Base-by-base conservation (phyloP, 2,113 vertebrate species). In the Cavia porcellus region DNA sequence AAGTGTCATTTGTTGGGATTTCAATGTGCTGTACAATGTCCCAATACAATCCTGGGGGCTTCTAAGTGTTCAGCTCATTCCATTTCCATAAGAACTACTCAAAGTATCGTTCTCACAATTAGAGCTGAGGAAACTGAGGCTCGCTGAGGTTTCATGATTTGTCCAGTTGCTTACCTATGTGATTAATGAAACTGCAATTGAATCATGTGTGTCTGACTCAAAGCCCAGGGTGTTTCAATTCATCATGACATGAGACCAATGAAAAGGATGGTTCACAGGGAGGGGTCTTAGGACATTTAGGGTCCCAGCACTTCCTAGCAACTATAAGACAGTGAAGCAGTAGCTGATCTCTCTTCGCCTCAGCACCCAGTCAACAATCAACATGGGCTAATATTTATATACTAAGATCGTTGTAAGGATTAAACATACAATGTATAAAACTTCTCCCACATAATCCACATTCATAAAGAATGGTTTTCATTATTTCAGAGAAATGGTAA, bases 1-100 rank as follows among this genome's bases (percentile, higher is more conserved):
- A 94, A 86, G 75, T 30, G 64, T 86, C 92, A 42, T 86, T 80
- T 84, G 80, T 86, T 81, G 91, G 91, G 57, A 89, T 92, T 74
- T 72, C 38, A 55, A 61, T 75, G 45, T 52, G 61, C 42, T 68
- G 5, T 82, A 68, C 14, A 80, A 52, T 30, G 42, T 42, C 45
- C 72, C 85, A 35, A 11, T 30, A 38, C 77, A 74, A 1, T 2
- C 14, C 68, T 57, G 7, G 47, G 14, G 24, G 74, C 22, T 30
- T 42, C 62, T 24, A 97, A 94, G 77, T 28, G 62, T 70, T 96
- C 68, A 47, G 47, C 59, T 74, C 62, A 64, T 84, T 86, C 74
- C 42, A 61, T 74, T 55, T 70, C 86, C 83, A 80, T 77, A 94
- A 84, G 38, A 93, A 92, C 38, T 45, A 92, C 75, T 81, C 57